Percentiles rank a stretch among this genome's conserved stretches.
These are phyloP conservation scores for Triplophysa dalaica DNA, from an alignment of 2,113 vertebrate genomes.

Conservation along the genomic window DNA sequence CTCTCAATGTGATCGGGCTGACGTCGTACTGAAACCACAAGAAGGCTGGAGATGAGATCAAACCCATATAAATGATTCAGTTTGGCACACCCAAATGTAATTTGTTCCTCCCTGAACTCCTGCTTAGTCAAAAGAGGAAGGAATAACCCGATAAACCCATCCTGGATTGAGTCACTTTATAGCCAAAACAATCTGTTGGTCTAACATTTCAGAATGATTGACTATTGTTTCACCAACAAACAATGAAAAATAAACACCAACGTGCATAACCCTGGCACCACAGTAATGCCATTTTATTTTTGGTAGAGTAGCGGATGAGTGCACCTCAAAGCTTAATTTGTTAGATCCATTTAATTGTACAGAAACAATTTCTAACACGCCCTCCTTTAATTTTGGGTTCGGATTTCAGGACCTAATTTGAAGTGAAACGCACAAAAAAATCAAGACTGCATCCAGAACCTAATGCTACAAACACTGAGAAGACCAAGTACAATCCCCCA, in stretches of 20 bases:
- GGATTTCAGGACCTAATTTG: constrained; percentile 32
- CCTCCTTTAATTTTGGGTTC: constrained; percentile 46
- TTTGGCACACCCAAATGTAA: constrained; percentile 46
- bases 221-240: neutral
- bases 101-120: constrained; percentile 50
- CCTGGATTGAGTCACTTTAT: constrained; percentile 33
- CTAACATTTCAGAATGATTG: neutral
- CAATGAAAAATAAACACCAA: neutral
- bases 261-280: neutral
- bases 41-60: constrained; percentile 32
- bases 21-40: constrained; percentile 27
- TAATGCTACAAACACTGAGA: constrained; percentile 58
- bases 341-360: neutral
- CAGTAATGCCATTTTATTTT: neutral
- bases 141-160: constrained; percentile 55
- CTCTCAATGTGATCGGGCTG: constrained; percentile 13
- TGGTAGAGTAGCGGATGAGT: neutral
- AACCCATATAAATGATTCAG: constrained; percentile 45
- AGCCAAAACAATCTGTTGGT: constrained; percentile 1
- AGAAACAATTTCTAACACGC: constrained; percentile 24
- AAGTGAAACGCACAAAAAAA: constrained; percentile 46
- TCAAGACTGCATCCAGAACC: constrained; percentile 2
- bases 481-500: constrained; percentile 56
- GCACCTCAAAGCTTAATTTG: neutral
- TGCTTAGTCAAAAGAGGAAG: constrained; percentile 41